Evolutionary conservation across 1,140 invertebrate species (phyloP).

Genomic region (Diabrotica virgifera): DNA sequence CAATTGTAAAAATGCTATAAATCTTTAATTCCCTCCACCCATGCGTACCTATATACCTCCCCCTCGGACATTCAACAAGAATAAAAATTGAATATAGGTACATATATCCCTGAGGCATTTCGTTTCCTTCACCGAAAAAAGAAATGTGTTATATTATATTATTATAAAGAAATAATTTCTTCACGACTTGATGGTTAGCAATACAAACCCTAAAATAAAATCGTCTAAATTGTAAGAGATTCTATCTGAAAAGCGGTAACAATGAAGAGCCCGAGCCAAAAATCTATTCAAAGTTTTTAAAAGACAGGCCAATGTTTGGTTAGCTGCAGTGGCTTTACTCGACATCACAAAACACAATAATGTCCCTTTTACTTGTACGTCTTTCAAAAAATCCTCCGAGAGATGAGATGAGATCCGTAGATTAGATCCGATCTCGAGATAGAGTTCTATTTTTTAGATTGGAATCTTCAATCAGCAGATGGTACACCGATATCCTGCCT

Average conservation of each 20-base stretch:
- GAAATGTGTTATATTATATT: slow-evolving; percentile 46
- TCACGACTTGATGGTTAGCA: slow-evolving; percentile 44
- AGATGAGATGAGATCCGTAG: slow-evolving; percentile 39
- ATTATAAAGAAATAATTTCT: slow-evolving; percentile 48
- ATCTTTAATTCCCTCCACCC: slow-evolving; percentile 31
- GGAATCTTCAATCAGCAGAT: slow-evolving; percentile 39
- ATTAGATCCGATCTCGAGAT: slow-evolving; percentile 34
- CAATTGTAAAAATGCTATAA: slow-evolving; percentile 36
- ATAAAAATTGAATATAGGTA: slow-evolving; percentile 22
- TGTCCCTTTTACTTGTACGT: slow-evolving; percentile 34
- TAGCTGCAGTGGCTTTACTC: slow-evolving; percentile 43
- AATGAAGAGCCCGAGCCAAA: slow-evolving; percentile 43
- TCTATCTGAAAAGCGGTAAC: slow-evolving; percentile 41
- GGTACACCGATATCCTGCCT: slow-evolving; percentile 32
- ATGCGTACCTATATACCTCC: slow-evolving; percentile 27
- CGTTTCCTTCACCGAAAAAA: slow-evolving; percentile 15
- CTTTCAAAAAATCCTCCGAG: slow-evolving; percentile 26
- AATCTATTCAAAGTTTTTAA: slow-evolving; percentile 40
- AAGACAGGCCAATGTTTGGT: slow-evolving; percentile 45
- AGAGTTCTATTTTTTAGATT: slow-evolving; percentile 34
- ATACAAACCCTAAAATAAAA: slow-evolving; percentile 38
- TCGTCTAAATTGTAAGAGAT: slow-evolving; percentile 43
- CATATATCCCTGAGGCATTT: slow-evolving; percentile 30
- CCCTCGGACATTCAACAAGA: slow-evolving; percentile 30
- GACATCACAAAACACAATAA: slow-evolving; percentile 37